These are phyloP conservation scores for Amphipyra berbera DNA, from an alignment of 2,888 invertebrate genomes.

Conservation along the genomic window DNA sequence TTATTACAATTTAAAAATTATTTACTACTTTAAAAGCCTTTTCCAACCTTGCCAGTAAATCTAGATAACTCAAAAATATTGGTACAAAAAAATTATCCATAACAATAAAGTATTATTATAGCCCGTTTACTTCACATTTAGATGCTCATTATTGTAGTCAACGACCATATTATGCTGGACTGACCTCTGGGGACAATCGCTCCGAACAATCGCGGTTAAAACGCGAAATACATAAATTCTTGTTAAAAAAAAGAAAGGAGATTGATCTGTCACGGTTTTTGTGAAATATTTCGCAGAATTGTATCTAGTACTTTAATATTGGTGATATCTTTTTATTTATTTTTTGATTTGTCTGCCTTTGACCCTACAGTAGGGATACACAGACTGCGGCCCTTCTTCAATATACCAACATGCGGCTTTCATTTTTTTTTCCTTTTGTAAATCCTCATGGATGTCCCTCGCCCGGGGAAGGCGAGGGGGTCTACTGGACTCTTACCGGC, in stretches of 20 bases:
- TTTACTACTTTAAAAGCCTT: not conserved
- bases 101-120: conserved; percentile 35
- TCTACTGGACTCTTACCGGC: no score
- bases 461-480: no score
- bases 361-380: no score
- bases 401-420: no score
- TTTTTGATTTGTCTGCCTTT: no score
- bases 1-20: not conserved
- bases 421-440: no score
- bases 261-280: conserved; percentile 14
- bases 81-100: conserved; percentile 27
- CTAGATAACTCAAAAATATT: conserved; percentile 49
- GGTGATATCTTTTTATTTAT: no score
- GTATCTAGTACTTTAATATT: no score
- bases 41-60: conserved; percentile 25
- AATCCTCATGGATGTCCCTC: no score
- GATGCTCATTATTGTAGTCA: conserved; percentile 47
- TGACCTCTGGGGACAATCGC: conserved; percentile 50
- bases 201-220: conserved; percentile 27
- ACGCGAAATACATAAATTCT: conserved; percentile 49
- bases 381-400: no score
- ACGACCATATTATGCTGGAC: conserved; percentile 41
- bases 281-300: no score
- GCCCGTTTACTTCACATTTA: conserved; percentile 37
- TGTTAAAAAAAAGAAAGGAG: conserved; percentile 42